Evolutionary conservation across 2,113 vertebrate species (phyloP), one percentile per base, ranked within the genome.

Genomic region (Australoheros scitulus): DNA sequence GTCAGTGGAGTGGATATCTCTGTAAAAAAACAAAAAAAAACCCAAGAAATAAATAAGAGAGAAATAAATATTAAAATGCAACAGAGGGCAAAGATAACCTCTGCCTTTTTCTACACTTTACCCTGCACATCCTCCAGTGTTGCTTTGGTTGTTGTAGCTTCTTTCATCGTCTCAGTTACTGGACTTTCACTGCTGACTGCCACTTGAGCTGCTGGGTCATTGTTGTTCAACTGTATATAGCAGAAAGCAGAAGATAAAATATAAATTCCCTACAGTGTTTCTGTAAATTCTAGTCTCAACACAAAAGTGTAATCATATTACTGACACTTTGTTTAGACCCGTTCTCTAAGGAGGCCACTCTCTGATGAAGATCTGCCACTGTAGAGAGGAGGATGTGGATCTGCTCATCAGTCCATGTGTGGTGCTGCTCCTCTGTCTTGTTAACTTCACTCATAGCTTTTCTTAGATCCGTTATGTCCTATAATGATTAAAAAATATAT

Each of bases 381-480:
- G 89, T 79, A 7, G 93, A 88, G 32, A 93, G 85, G 10, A 95
- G 81, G 68, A 77, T 59, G 57, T 92, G 89, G 61, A 96, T 92
- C 83, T 94, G 92, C 64, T 94, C 91, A 11, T 91, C 81, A 1
- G 89, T 88, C 88, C 91, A 94, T 1, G 86, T 84, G 8, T 90
- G 92, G 60, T 88, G 91, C 65, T 87, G 80, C 74, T 87, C 91
- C 80, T 95, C 94, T 0, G 92, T 94, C 92, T 88, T 84, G 76
- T 96, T 95, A 2, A 91, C 82, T 13, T 95, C 94, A 26, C 82
- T 89, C 41, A 94, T 80, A 5, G 80, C 87, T 80, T 90, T 91
- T 65, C 87, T 94, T 61, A 95, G 83, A 47, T 92, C 91, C 22
- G 84, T 86, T 60, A 95, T 68, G 22, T 95, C 94, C 94, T 95